phyloP scores from a whole-genome alignment of 2,888 invertebrate species.

The Xanthorhoe designata region DNA sequence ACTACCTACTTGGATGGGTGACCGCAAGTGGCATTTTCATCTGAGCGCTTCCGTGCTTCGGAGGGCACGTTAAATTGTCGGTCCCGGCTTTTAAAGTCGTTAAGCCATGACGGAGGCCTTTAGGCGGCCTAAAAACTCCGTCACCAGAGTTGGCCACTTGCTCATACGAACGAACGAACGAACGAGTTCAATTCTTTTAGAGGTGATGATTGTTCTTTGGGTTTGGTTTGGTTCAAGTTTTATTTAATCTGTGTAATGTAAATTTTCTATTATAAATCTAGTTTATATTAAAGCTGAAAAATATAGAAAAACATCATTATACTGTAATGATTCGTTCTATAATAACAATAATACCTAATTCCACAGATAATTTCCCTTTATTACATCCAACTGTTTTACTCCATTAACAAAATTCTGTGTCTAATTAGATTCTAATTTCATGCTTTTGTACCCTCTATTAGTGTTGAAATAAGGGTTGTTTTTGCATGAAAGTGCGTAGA shows the following conservation, averaged over 20 bases:
- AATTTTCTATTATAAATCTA: not conserved
- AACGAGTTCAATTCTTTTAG: no score
- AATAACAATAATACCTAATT: constrained; percentile 26
- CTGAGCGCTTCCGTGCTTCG: no score
- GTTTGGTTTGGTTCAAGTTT: no score
- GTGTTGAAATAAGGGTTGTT: constrained; percentile 41
- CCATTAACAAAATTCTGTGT: constrained; percentile 60
- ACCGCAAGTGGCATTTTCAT: no score
- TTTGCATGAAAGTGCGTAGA: constrained; percentile 42
- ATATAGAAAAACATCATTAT: constrained; percentile 9
- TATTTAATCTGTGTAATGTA: not conserved
- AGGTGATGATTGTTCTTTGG: no score
- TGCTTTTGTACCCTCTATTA: constrained; percentile 38
- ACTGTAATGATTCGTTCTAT: constrained; percentile 9
- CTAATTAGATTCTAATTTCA: constrained; percentile 57
- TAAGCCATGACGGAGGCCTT: no score
- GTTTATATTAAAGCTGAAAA: not conserved
- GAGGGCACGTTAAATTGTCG: no score
- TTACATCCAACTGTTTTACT: constrained; percentile 63
- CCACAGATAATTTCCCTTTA: constrained; percentile 57
- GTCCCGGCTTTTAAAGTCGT: no score
- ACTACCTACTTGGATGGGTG: no score
- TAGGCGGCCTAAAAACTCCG: no score
- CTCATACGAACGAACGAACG: no score
- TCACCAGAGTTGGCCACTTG: no score